Evolutionary conservation across 1,140 invertebrate species (phyloP), one percentile per base, ranked within the genome.

Genomic region (Sarcophaga peregrina): DNA sequence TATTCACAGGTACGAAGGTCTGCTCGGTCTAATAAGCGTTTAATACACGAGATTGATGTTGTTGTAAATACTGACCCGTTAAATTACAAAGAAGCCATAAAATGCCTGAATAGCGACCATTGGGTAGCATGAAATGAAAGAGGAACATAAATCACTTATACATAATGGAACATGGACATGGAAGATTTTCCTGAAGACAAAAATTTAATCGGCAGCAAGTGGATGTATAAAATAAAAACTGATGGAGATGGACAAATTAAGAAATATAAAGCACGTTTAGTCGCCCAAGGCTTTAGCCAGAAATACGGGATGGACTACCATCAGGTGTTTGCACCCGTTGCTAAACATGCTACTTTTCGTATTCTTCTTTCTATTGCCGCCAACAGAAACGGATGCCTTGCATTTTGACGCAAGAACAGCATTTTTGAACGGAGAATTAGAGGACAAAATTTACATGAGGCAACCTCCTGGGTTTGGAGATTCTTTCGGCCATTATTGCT

Each of bases 181-280:
- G n/a, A n/a, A n/a, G 11, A 62, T 85, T n/a, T 80, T 83, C 5
- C 54, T 83, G 3, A 48, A 84, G 7, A 82, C 83, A 11, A 80
- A 81, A 46, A 80, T 76, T 17, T 25, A 83, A 20, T 85, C 11
- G 74, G 82, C 6, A 80, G 46, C 11, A 85, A 83, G 83, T 86
- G 83, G 85, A 83, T 83, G 5, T 85, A 76, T 76, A 85, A 83
- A 81, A 83, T 84, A 20, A 90, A 90, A 84, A 8, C 20, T 47
- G 75, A 86, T 50, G 20, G 47, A 6, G 54, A 85, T 52, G 86
- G 85, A 20, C 81, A 82, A 9, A 82, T 84, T 50, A 68, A 73
- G 7, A 73, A 72, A 75, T 90, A 86, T 83, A 92, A 91, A 85
- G 87, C 91, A 45, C 83, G 89, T 46, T 84, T 91, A 80, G 89